Evolutionary conservation across 1,140 invertebrate genomes (phyloP), one percentile per base, ranked within the genome.

Genomic region (Drosophila rufa): DNA sequence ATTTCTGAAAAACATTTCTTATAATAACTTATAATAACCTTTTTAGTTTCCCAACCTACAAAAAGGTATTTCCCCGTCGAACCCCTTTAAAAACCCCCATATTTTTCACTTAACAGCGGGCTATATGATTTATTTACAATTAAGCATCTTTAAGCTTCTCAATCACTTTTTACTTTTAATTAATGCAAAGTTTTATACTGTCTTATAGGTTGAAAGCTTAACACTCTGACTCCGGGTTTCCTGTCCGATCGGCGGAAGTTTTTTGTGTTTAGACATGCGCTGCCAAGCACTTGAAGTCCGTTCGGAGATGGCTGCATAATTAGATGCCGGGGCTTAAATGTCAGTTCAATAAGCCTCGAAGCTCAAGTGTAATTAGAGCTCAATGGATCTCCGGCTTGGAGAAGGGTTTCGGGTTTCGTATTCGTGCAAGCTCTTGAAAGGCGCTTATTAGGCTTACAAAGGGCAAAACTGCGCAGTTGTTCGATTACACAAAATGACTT

Each of bases 221-320:
- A 47, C 64, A 47, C 64, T 71, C 36, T 62, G 47, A 45, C 71
- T 71, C 62, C 67, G 70, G 65, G 84, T 84, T 87, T 87, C 84
- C 84, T 89, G 84, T 83, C 66, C 62, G 56, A 79, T 85, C 75
- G 69, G 65, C 83, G 83, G 83, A 87, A 87, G 84, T 62, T 79
- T 83, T 69, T 55, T 78, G 74, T 78, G 74, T 70, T 87, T 74
- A 71, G 84, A 79, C 82, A 81, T 61, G 77, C 58, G 64, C 53
- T 40, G 53, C 46, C 64, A 74, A 75, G 65, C 70, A 89, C 77
- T 89, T 78, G 80, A 86, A 27, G 67, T 80, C 60, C 56, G 65
- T 42, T 46, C 57, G 43, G 53, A n/a, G 53, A 47, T 36, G 27
- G 51, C 51, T 84, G 83, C 81, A 89, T 89, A 89, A 89, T 89